Evolutionary conservation across 2,888 invertebrate genomes (phyloP).

Genomic region (Trachelus troglodyta): DNA sequence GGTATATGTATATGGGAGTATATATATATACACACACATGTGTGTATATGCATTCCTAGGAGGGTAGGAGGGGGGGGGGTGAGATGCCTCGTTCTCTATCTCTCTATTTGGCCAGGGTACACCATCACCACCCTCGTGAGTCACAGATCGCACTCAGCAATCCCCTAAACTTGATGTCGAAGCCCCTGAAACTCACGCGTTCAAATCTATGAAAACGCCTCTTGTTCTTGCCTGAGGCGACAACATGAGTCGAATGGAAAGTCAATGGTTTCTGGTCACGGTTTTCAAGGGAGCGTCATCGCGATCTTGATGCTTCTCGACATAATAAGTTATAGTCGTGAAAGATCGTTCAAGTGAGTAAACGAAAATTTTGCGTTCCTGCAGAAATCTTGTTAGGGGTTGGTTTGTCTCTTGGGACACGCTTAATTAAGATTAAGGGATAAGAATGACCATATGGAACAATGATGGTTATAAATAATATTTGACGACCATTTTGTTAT

Average conservation of each 20-base stretch:
- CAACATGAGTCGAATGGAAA: slow-evolving; percentile 34
- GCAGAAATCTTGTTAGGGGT: not conserved
- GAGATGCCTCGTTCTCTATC: not conserved
- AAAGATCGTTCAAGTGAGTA: not conserved
- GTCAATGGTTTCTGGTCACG: slow-evolving; percentile 31
- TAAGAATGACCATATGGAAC: not conserved
- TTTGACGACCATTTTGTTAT: not conserved
- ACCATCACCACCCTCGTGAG: slow-evolving; percentile 12
- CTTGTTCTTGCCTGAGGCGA: slow-evolving; percentile 33
- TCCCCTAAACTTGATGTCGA: slow-evolving; percentile 7
- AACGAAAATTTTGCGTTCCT: not conserved
- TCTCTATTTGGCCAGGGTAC: not conserved
- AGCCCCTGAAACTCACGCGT: slow-evolving; percentile 28
- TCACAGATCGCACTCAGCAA: slow-evolving; percentile 20
- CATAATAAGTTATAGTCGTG: not conserved
- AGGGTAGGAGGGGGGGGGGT: not conserved
- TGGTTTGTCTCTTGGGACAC: not conserved
- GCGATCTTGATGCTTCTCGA: not conserved
- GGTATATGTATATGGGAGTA: not conserved
- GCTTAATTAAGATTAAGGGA: not conserved
- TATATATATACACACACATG: not conserved
- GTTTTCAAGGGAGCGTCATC: slow-evolving; percentile 26
- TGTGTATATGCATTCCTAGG: not conserved
- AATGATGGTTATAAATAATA: not conserved
- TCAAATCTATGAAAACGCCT: slow-evolving; percentile 25